Percentiles rank a stretch among this genome's conserved stretches.
phyloP scores from a whole-genome alignment of 2,797 vertebrate species.

The Psittacula derbiana region DNA sequence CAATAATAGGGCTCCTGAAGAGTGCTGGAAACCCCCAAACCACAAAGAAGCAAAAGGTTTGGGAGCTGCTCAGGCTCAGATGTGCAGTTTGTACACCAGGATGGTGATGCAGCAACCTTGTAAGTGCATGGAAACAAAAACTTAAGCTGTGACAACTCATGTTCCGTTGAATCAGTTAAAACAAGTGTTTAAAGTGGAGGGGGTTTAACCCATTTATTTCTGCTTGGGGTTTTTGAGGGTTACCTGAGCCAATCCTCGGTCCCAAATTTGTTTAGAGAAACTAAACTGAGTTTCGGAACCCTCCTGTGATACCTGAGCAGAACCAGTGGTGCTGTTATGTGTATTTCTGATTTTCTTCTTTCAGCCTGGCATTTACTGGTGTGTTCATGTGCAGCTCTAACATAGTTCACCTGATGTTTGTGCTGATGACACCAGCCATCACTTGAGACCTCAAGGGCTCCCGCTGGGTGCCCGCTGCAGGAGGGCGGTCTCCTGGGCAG shows the following conservation, averaged over 20 bases:
- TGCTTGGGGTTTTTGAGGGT: neutral
- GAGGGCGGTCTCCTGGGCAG: neutral
- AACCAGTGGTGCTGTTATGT: neutral
- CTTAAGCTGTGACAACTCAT: neutral
- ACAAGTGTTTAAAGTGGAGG: neutral
- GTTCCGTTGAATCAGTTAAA: neutral
- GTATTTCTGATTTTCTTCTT: neutral
- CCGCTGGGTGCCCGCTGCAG: neutral
- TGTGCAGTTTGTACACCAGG: no score
- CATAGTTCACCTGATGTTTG: neutral
- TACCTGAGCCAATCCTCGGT: neutral
- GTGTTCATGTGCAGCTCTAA: neutral
- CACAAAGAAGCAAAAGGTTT: accelerated
- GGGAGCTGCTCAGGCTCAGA: neutral
- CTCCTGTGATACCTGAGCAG: neutral
- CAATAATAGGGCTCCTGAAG: neutral
- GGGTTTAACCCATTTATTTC: neutral
- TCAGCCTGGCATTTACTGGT: neutral
- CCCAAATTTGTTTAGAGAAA: neutral
- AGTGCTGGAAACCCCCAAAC: neutral
- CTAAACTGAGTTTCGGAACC: neutral
- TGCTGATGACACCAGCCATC: neutral
- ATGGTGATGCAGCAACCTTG: accelerated
- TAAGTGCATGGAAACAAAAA: accelerated
- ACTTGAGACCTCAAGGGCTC: neutral